phyloP scores from a whole-genome alignment of 1,140 invertebrate species.

The Caenorhabditis latens region DNA sequence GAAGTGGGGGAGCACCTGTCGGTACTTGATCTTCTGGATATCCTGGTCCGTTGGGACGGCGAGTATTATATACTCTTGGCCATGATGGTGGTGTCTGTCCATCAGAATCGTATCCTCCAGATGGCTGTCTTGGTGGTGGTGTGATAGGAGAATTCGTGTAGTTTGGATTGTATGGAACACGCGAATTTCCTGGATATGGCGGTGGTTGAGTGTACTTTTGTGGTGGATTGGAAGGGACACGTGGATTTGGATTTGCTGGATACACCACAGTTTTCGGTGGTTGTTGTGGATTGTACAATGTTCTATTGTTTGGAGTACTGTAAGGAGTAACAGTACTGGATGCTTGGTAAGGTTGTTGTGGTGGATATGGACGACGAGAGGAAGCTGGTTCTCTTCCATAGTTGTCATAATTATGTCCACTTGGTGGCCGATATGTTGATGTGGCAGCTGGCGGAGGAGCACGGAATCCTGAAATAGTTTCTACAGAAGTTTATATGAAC shows the following conservation, averaged over 20 bases:
- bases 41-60: too few relatives aligned
- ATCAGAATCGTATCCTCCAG: too few relatives aligned
- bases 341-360: constrained; percentile 19
- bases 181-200: background rate
- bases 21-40: too few relatives aligned
- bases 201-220: constrained; percentile 1
- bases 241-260: constrained; percentile 15
- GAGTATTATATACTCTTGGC: too few relatives aligned
- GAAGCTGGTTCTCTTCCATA: constrained; percentile 25
- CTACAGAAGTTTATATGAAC: background rate
- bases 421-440: constrained; percentile 22
- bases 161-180: background rate
- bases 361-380: constrained; percentile 18
- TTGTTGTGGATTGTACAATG: constrained; percentile 13
- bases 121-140: constrained; percentile 5
- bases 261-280: background rate
- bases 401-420: background rate
- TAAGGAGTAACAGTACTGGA: background rate
- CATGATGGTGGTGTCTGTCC: too few relatives aligned
- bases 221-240: background rate
- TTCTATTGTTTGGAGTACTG: constrained; percentile 42
- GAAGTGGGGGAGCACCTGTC: background rate
- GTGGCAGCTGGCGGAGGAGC: constrained; percentile 33
- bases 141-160: constrained; percentile 7
- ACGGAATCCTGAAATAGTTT: constrained; percentile 18